Conservation (phyloP, 2,888 invertebrate genomes). For the Hypercompe scribonia region DNA sequence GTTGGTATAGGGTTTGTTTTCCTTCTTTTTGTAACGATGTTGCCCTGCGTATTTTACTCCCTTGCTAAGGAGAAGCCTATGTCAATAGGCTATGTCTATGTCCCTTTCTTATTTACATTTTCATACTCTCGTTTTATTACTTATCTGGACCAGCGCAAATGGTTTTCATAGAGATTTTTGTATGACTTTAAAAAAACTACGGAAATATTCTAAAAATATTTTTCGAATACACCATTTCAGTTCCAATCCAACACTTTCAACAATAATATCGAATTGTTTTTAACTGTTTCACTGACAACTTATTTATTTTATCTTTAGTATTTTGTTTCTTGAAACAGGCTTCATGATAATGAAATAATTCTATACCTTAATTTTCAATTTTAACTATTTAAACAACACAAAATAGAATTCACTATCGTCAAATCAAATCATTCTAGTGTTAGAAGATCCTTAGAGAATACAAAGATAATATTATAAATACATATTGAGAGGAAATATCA, state of each 20-base stretch:
- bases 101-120: no score
- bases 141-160: no score
- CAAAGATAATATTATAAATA: neutral
- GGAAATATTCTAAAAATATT: no score
- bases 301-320: neutral
- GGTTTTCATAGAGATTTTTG: neutral
- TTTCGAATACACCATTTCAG: neutral
- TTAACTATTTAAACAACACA: no score
- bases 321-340: neutral
- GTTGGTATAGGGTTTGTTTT: no score
- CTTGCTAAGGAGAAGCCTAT: no score
- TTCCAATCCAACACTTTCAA: neutral
- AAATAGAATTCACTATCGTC: neutral
- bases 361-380: neutral
- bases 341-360: neutral
- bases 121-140: no score
- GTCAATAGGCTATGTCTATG: no score
- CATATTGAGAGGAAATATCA: slow-evolving; percentile 10
- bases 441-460: neutral
- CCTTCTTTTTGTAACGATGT: no score
- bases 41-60: no score
- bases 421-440: neutral
- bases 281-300: neutral
- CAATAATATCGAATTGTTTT: neutral
- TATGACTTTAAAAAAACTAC: neutral